Percentiles rank a stretch among this genome's conserved stretches.
Conservation (phyloP, 1,140 invertebrate species). For the Drosophila mayri region DNA sequence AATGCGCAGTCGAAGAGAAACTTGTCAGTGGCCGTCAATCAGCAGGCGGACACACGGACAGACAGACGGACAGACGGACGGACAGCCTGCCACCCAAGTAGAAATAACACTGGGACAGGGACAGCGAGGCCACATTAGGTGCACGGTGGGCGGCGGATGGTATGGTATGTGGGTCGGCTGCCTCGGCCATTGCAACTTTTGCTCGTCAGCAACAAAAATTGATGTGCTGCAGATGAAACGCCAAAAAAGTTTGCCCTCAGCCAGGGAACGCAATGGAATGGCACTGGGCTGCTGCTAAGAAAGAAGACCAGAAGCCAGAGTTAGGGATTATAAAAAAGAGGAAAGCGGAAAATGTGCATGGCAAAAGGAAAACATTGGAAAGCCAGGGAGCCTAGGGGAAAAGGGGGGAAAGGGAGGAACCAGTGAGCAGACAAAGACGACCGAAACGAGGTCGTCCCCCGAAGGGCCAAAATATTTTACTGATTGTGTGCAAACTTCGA, state of each 20-base stretch:
- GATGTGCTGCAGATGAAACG: constrained; percentile 84
- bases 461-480: constrained; percentile 83
- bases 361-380: constrained; percentile 74
- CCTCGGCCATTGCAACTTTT: constrained; percentile 76
- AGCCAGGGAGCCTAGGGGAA: neutral
- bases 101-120: constrained; percentile 75
- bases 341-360: constrained; percentile 77
- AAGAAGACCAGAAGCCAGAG: constrained; percentile 68
- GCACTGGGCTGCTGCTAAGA: constrained; percentile 55
- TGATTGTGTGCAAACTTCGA: constrained; percentile 84
- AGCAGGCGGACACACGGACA: constrained; percentile 47
- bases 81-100: constrained; percentile 68
- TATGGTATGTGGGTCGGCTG: constrained; percentile 38
- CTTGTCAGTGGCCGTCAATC: constrained; percentile 83
- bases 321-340: constrained; percentile 74
- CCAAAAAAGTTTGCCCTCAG: constrained; percentile 81
- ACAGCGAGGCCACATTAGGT: constrained; percentile 56
- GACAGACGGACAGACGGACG: constrained; percentile 19
- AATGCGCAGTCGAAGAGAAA: constrained; percentile 82
- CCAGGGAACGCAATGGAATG: constrained; percentile 28
- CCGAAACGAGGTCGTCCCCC: constrained; percentile 78
- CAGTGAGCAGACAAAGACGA: constrained; percentile 68
- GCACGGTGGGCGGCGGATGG: neutral
- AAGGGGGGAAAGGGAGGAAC: constrained; percentile 3
- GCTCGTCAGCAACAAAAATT: constrained; percentile 84